A percentile compares a stretch with the other conserved stretches of the same genome.
phyloP scores from a whole-genome alignment of 2,797 vertebrate genomes.

The Acanthurus leucopareius region DNA sequence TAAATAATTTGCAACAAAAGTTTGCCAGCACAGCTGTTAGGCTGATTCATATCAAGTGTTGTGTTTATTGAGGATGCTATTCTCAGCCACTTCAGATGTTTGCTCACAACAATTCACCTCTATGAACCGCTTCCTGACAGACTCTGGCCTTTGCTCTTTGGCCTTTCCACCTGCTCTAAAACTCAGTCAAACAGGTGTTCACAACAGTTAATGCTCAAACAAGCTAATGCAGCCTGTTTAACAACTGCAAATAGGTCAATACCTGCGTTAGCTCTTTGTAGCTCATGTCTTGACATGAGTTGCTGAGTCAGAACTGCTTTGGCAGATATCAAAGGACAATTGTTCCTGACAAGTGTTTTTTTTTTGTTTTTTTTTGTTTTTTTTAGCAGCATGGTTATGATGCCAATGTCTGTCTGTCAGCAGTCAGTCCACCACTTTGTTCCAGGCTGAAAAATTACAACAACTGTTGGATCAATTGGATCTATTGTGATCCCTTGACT shows the following conservation, averaged over 20 bases:
- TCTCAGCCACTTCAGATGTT: conserved; percentile 32
- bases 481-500: no score
- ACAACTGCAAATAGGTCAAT: conserved; percentile 59
- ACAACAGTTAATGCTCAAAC: conserved; percentile 40
- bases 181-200: conserved; percentile 77
- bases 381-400: background rate
- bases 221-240: conserved; percentile 54
- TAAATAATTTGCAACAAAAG: conserved; percentile 63
- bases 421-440: background rate
- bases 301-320: conserved; percentile 54
- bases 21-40: conserved; percentile 68
- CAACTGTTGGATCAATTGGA: background rate
- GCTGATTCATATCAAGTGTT: conserved; percentile 57
- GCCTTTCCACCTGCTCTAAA: conserved; percentile 77
- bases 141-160: conserved; percentile 69
- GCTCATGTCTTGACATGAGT: conserved; percentile 39
- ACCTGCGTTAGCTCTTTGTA: conserved; percentile 46
- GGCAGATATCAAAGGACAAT: conserved; percentile 17
- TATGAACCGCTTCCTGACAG: conserved; percentile 55
- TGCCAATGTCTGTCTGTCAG: background rate
- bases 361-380: no score
- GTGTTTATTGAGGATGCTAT: conserved; percentile 51
- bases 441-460: background rate
- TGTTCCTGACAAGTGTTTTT: conserved; percentile 31
- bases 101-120: conserved; percentile 24